Evolutionary conservation across 2,113 vertebrate species (phyloP).

Genomic region (Notarius quadriscutis): DNA sequence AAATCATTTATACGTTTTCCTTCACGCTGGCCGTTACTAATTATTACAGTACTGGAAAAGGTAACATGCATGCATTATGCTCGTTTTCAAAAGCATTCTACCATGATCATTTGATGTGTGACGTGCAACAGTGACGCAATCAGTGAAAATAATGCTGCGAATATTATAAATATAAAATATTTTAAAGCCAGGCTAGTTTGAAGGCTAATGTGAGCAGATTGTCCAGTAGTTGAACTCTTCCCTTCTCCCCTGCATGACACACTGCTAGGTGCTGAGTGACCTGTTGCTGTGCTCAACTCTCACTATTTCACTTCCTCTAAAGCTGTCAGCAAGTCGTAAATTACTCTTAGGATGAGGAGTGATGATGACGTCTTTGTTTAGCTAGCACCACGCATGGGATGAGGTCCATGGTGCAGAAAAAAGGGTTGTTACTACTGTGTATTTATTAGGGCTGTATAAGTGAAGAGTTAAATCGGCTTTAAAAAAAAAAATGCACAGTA

Average conservation of each 20-base stretch:
- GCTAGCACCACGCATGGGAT: slow-evolving; percentile 54
- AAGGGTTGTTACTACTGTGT: slow-evolving; percentile 32
- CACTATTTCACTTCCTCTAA: slow-evolving; percentile 68
- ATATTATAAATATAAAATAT: slow-evolving; percentile 1
- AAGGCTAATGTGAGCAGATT: slow-evolving; percentile 20
- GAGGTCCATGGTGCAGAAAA: slow-evolving; percentile 45
- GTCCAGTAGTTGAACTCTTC: slow-evolving; percentile 50
- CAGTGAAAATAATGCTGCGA: not conserved
- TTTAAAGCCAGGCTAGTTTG: not conserved
- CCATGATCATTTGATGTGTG: not conserved
- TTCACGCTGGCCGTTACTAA: not conserved
- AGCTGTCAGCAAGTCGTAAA: slow-evolving; percentile 79
- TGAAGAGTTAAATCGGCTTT: slow-evolving; percentile 52
- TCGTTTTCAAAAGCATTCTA: not conserved
- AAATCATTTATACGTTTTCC: not conserved
- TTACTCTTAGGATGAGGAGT: slow-evolving; percentile 62
- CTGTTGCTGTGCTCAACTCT: slow-evolving; percentile 69
- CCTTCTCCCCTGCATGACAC: slow-evolving; percentile 46
- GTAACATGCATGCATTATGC: not conserved
- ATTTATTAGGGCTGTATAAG: slow-evolving; percentile 63
- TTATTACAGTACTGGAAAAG: not conserved
- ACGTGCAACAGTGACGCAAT: no score
- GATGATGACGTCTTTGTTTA: slow-evolving; percentile 69
- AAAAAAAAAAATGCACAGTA: slow-evolving; percentile 45
- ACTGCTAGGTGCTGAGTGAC: slow-evolving; percentile 65